A percentile compares a stretch with the other conserved stretches of the same genome.
Evolutionary conservation across 1,140 invertebrate species (phyloP).

Genomic region (Adelges cooleyi): DNA sequence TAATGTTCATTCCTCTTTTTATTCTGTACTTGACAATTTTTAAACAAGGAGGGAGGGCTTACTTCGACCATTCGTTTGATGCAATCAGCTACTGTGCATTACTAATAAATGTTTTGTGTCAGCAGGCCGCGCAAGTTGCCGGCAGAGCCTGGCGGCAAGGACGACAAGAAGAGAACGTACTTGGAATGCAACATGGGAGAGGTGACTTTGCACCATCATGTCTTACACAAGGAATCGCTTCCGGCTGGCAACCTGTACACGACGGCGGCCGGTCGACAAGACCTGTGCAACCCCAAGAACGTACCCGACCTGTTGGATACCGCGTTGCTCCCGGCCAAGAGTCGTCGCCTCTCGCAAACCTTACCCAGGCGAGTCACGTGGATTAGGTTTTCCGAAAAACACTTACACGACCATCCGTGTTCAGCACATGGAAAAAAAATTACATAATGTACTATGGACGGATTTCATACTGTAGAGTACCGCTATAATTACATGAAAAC

Average conservation of each 20-base stretch:
- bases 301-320: slow-evolving; percentile 54
- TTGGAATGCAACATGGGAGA: slow-evolving; percentile 36
- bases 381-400: too few relatives aligned
- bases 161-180: not conserved
- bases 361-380: slow-evolving; percentile 19
- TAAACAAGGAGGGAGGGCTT: too few relatives aligned
- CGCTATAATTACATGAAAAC: too few relatives aligned
- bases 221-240: slow-evolving; percentile 36
- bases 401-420: too few relatives aligned
- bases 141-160: not conserved
- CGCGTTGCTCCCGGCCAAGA: slow-evolving; percentile 36
- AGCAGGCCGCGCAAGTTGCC: not conserved
- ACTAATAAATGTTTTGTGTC: not conserved
- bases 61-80: too few relatives aligned
- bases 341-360: slow-evolving; percentile 27
- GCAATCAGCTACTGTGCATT: not conserved
- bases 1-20: too few relatives aligned
- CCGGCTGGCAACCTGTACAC: slow-evolving; percentile 42
- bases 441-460: too few relatives aligned
- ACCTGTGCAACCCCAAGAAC: slow-evolving; percentile 35
- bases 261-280: slow-evolving; percentile 37
- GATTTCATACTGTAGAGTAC: too few relatives aligned
- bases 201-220: slow-evolving; percentile 41
- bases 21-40: too few relatives aligned
- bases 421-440: too few relatives aligned